Conservation (phyloP, 2,888 invertebrate species). For the Apamea anceps region DNA sequence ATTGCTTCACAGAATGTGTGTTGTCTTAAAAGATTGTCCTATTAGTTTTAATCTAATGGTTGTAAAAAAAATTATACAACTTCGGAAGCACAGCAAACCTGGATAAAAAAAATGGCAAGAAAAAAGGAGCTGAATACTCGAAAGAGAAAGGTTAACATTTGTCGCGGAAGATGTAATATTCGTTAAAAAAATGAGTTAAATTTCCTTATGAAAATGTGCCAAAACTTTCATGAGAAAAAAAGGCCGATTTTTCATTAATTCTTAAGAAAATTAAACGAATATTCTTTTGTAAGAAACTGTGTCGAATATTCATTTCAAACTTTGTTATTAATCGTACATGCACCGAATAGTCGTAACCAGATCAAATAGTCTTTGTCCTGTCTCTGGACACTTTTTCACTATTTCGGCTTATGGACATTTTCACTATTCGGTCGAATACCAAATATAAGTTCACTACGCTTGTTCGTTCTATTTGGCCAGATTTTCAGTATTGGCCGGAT, state of each 20-base stretch:
- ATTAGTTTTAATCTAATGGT: background rate
- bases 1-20: background rate
- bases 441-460: background rate
- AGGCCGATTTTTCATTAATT: background rate
- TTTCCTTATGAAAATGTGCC: background rate
- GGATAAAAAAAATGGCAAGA: background rate
- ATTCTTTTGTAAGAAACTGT: background rate
- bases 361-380: background rate
- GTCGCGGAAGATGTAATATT: background rate
- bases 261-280: background rate
- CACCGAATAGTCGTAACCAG: background rate
- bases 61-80: background rate
- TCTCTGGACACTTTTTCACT: background rate
- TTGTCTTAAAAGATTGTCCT: background rate
- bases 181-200: background rate
- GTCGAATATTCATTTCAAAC: background rate
- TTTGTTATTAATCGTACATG: background rate
- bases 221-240: background rate
- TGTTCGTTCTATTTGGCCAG: background rate
- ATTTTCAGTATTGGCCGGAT: conserved; percentile 2
- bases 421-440: background rate
- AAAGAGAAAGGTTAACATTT: background rate
- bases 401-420: background rate
- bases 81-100: background rate
- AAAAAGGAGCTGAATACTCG: background rate